phyloP scores from a whole-genome alignment of 37 sponge, comb jelly and placozoan species.

The Cladorhizidae sp. region DNA sequence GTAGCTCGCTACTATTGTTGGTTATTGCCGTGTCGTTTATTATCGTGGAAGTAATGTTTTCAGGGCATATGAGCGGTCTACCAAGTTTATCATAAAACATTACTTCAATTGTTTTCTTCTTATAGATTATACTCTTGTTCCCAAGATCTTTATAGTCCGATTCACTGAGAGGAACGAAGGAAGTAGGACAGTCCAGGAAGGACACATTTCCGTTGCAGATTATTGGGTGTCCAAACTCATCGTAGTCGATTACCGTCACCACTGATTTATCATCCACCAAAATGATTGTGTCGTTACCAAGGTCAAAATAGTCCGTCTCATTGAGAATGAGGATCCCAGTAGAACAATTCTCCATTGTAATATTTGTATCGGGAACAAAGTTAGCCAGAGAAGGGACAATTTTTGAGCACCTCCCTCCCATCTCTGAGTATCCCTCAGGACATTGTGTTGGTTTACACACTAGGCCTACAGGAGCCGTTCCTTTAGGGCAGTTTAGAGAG shows the following conservation, averaged over 20 bases:
- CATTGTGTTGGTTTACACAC: slow-evolving; percentile 17
- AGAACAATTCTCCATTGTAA: not conserved
- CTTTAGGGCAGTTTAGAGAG: not conserved
- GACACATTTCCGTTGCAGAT: no score
- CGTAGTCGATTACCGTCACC: not conserved
- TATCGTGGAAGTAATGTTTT: not conserved
- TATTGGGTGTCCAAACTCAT: not conserved
- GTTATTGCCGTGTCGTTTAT: slow-evolving; percentile 24
- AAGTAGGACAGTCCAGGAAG: slow-evolving; percentile 13
- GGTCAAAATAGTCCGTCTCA: slow-evolving; percentile 11
- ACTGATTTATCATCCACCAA: slow-evolving; percentile 1
- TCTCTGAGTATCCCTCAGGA: not conserved
- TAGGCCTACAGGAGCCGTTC: not conserved
- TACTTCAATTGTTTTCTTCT: not conserved
- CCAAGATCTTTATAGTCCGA: slow-evolving; percentile 4
- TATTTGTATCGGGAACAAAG: not conserved
- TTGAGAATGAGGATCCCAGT: slow-evolving; percentile 11
- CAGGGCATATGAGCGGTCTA: slow-evolving; percentile 8
- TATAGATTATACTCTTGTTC: not conserved
- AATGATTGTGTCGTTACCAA: slow-evolving; percentile 18
- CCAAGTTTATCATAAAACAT: slow-evolving; percentile 4
- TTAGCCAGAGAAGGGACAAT: slow-evolving; percentile 25
- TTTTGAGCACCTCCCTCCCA: not conserved
- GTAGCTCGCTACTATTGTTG: not conserved
- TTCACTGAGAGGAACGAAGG: not conserved